These are phyloP conservation scores for Noctua janthe DNA, from an alignment of 2,888 invertebrate genomes.

Conservation along the genomic window DNA sequence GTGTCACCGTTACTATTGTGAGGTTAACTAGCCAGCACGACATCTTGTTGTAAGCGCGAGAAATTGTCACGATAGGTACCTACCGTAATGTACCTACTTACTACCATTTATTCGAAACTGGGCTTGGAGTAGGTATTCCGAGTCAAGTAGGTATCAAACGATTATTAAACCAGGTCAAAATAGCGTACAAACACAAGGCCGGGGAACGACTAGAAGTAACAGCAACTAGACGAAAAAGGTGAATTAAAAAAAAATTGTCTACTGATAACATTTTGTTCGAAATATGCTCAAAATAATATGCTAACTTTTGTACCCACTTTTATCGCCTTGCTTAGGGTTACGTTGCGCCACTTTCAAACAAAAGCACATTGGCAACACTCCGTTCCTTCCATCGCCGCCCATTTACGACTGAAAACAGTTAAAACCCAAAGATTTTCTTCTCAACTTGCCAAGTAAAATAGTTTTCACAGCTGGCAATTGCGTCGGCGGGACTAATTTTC, in stretches of 20 bases:
- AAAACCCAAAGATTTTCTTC: constrained; percentile 47
- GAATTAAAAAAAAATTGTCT: background rate
- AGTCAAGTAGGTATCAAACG: background rate
- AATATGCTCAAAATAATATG: background rate
- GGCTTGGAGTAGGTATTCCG: background rate
- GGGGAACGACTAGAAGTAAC: background rate
- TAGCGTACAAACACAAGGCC: background rate
- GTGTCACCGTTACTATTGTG: constrained; percentile 7
- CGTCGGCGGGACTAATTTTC: constrained; percentile 75
- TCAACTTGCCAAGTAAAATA: constrained; percentile 52
- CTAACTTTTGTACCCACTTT: background rate
- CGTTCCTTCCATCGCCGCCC: constrained; percentile 15
- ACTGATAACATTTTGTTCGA: too few species aligned
- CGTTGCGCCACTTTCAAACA: constrained; percentile 12
- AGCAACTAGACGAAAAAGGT: background rate
- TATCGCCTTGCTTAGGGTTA: background rate
- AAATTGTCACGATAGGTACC: background rate
- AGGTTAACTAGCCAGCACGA: background rate
- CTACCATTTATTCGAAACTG: background rate
- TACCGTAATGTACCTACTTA: background rate
- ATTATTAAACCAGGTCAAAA: background rate
- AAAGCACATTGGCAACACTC: constrained; percentile 36
- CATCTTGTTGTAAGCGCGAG: background rate
- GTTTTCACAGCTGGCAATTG: constrained; percentile 55
- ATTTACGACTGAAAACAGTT: constrained; percentile 37